These are phyloP conservation scores for Diabrotica virgifera DNA, from an alignment of 1,140 invertebrate species.

Conservation along the genomic window DNA sequence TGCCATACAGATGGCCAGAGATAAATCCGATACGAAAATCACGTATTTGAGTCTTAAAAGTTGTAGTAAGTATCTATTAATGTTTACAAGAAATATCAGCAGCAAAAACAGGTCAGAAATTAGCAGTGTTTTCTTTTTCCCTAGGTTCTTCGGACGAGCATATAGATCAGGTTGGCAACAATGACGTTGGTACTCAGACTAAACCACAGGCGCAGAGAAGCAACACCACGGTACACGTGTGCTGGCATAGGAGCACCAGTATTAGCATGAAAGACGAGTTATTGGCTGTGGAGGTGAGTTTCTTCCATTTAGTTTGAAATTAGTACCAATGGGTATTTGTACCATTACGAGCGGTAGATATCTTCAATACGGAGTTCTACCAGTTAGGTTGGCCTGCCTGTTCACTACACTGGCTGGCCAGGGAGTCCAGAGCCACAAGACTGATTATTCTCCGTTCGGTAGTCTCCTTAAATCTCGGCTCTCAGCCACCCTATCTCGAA, in stretches of 20 bases:
- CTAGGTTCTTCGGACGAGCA: slow-evolving; percentile 73
- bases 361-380: too few species aligned
- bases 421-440: too few species aligned
- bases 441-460: too few species aligned
- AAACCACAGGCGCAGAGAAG: slow-evolving; percentile 64
- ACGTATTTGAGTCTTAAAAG: slow-evolving; percentile 75
- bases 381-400: too few species aligned
- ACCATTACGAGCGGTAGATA: too few species aligned
- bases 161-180: slow-evolving; percentile 58
- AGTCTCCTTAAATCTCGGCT: too few species aligned
- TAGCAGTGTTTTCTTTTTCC: slow-evolving; percentile 21
- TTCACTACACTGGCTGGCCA: too few species aligned
- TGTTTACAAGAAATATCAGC: background rate
- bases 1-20: slow-evolving; percentile 67
- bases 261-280: slow-evolving; percentile 79
- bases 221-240: slow-evolving; percentile 94
- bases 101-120: too few species aligned
- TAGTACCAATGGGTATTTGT: too few species aligned
- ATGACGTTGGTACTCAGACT: slow-evolving; percentile 54
- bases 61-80: slow-evolving; percentile 61
- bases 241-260: slow-evolving; percentile 93
- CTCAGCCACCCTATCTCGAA: too few species aligned
- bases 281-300: slow-evolving; percentile 70
- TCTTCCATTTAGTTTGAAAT: background rate
- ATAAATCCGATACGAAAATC: slow-evolving; percentile 61